Evolutionary conservation across 2,113 vertebrate species (phyloP).

Genomic region (Brachyistius frenatus): DNA sequence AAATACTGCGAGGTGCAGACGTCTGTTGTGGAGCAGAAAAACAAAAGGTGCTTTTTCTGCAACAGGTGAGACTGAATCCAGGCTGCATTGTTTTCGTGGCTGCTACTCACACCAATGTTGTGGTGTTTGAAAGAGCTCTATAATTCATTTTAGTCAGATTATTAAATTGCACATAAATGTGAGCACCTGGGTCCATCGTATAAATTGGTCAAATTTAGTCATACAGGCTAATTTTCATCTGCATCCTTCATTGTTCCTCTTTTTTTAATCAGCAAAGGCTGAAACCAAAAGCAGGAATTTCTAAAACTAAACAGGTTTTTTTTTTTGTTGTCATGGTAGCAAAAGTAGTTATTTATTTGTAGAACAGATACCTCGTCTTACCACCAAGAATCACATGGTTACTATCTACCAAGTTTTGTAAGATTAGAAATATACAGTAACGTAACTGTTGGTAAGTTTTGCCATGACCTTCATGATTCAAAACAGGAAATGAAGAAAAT

Average conservation of each 20-base stretch:
- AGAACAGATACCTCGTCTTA: too few species aligned
- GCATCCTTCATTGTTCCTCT: too few species aligned
- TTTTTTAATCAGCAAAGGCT: too few species aligned
- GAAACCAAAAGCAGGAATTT: background rate
- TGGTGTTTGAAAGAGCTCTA: background rate
- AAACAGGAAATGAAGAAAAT: background rate
- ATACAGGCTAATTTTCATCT: too few species aligned
- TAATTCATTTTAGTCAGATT: background rate
- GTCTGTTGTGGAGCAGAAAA: background rate
- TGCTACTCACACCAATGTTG: background rate
- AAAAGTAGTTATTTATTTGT: background rate
- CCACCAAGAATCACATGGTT: background rate
- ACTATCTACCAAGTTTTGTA: background rate
- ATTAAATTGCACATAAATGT: background rate
- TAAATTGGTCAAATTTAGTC: too few species aligned
- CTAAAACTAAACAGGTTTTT: background rate
- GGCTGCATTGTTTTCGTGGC: background rate
- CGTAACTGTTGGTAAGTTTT: background rate
- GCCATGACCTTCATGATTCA: background rate
- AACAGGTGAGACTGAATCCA: constrained; percentile 6
- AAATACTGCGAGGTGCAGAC: background rate
- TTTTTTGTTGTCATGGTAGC: background rate
- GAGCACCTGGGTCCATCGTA: too few species aligned
- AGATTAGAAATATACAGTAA: background rate
- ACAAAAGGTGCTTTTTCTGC: background rate